Conservation (phyloP, 2,888 invertebrate genomes). For the Mamestra brassicae region DNA sequence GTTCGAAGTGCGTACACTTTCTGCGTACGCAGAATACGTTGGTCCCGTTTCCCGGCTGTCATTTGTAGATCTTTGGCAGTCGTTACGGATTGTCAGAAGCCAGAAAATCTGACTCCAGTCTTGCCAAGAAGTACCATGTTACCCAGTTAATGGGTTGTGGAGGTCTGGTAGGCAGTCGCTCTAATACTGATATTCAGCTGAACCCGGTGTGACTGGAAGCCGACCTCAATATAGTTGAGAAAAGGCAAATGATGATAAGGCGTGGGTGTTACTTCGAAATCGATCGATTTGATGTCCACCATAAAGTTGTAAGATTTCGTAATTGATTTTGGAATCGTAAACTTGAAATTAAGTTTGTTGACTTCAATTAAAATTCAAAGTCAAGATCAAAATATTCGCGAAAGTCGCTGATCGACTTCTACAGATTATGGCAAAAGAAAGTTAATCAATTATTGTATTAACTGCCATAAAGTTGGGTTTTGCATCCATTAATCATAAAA, state of each 20-base stretch:
- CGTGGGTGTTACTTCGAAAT: not conserved
- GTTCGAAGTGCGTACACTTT: too few relatives aligned
- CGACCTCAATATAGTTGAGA: too few relatives aligned
- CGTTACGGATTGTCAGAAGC: not conserved
- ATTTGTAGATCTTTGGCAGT: not conserved
- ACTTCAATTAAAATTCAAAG: constrained; percentile 47
- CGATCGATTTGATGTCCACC: not conserved
- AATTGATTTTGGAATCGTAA: not conserved
- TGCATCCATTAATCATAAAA: constrained; percentile 25
- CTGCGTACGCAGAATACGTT: too few relatives aligned
- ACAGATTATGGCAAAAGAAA: constrained; percentile 28
- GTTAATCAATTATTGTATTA: constrained; percentile 25
- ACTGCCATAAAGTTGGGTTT: not conserved
- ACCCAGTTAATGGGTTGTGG: too few relatives aligned
- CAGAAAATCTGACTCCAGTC: too few relatives aligned
- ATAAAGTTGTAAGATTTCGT: not conserved
- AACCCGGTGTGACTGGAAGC: too few relatives aligned
- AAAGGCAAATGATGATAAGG: too few relatives aligned
- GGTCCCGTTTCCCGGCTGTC: too few relatives aligned
- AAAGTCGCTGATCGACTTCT: constrained; percentile 34
- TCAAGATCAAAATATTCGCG: constrained; percentile 32
- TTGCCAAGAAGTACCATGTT: too few relatives aligned
- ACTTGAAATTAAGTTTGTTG: not conserved
- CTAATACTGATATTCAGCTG: too few relatives aligned
- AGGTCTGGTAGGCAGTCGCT: too few relatives aligned